phyloP scores from a whole-genome alignment of 1,140 invertebrate species.

The Drosophila rufa region DNA sequence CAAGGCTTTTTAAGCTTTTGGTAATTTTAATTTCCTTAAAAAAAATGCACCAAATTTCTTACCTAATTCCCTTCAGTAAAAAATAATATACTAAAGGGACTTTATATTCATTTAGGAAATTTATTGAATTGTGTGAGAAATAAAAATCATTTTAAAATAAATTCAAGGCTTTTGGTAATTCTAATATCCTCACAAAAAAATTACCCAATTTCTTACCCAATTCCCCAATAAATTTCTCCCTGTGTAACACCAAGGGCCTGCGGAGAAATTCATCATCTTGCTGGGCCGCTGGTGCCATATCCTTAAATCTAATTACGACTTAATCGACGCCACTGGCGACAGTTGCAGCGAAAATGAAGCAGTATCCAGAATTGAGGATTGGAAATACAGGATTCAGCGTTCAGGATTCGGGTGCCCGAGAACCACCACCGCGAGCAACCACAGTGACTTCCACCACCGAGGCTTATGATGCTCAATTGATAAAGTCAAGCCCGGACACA shows the following conservation, averaged over 20 bases:
- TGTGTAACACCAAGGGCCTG: constrained; percentile 11
- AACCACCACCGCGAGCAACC: constrained; percentile 39
- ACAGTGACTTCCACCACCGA: constrained; percentile 44
- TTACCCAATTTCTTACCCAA: no score
- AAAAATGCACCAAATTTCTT: no score
- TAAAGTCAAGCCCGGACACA: constrained; percentile 73
- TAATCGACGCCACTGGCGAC: constrained; percentile 84
- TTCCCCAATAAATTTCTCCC: neutral
- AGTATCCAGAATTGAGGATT: constrained; percentile 11
- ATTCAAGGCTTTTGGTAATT: no score
- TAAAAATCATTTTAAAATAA: no score
- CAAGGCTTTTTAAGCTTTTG: no score
- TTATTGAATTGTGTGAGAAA: no score
- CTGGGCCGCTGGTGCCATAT: constrained; percentile 83
- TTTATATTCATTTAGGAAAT: no score
- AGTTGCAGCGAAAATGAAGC: constrained; percentile 74
- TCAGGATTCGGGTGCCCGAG: neutral
- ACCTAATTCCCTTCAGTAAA: no score
- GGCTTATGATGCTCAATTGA: constrained; percentile 82
- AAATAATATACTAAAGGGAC: no score
- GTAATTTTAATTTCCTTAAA: no score
- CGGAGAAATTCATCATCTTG: constrained; percentile 83
- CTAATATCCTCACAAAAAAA: no score
- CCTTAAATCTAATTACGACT: constrained; percentile 85
- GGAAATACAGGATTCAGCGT: neutral